Evolutionary conservation across 2,113 vertebrate species (phyloP).

Genomic region (Oncorhynchus gorbuscha): DNA sequence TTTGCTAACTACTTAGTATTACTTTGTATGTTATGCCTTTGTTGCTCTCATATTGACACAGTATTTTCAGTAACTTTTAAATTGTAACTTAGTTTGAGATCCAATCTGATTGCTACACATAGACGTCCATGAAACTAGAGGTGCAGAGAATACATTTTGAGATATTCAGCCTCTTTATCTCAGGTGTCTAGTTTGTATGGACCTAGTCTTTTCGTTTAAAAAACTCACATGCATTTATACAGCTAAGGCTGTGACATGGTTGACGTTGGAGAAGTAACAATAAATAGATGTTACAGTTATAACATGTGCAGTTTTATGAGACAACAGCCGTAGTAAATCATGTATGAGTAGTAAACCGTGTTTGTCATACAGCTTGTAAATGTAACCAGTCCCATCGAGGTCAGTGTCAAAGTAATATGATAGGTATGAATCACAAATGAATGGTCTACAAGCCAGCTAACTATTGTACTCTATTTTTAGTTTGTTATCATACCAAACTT

Average conservation of each 20-base stretch:
- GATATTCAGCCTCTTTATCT: too few species aligned
- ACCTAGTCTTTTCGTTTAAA: conserved; percentile 11
- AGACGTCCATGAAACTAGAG: too few species aligned
- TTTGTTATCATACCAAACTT: too few species aligned
- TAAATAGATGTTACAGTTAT: conserved; percentile 69
- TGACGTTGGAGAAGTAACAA: conserved; percentile 67
- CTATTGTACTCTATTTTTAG: background rate
- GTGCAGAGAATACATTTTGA: too few species aligned
- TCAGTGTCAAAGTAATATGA: conserved; percentile 65
- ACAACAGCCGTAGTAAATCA: conserved; percentile 70
- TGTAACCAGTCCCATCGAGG: conserved; percentile 67
- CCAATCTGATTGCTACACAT: too few species aligned
- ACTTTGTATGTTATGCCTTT: too few species aligned
- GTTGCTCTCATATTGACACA: too few species aligned
- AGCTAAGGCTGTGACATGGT: conserved; percentile 56
- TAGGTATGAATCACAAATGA: conserved; percentile 60
- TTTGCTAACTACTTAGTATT: too few species aligned
- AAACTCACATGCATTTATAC: conserved; percentile 35
- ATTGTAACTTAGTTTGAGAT: too few species aligned
- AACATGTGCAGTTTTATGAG: conserved; percentile 70
- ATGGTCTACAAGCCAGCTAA: conserved; percentile 24
- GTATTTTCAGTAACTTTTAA: too few species aligned
- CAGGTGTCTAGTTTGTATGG: too few species aligned
- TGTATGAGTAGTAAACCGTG: conserved; percentile 72
- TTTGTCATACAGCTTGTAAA: conserved; percentile 76